Evolutionary conservation across 1,140 invertebrate genomes (phyloP).

Genomic region (Drosophila fuyamai): DNA sequence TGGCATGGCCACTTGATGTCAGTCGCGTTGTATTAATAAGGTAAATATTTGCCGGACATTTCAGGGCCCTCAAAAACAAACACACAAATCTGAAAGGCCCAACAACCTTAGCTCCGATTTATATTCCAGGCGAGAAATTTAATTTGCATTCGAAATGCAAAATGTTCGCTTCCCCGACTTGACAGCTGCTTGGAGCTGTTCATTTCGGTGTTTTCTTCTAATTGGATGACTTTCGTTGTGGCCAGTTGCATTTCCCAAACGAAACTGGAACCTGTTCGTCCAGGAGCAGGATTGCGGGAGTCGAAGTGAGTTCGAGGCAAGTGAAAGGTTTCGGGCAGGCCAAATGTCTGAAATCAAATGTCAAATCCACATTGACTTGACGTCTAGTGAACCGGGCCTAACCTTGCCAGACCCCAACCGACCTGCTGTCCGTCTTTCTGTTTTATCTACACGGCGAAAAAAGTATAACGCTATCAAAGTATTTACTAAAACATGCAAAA

Average conservation of each 20-base stretch:
- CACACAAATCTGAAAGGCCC: conserved; percentile 31
- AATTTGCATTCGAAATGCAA: conserved; percentile 78
- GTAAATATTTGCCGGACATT: conserved; percentile 69
- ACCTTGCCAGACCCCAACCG: conserved; percentile 60
- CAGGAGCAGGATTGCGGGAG: not conserved
- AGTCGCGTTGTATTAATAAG: conserved; percentile 58
- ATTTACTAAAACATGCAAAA: no score
- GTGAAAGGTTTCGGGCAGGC: conserved; percentile 34
- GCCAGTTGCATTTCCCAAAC: conserved; percentile 61
- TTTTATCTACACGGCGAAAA: not conserved
- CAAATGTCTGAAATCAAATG: conserved; percentile 71
- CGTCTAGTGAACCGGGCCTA: conserved; percentile 67
- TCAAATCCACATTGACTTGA: conserved; percentile 75
- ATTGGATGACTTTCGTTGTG: conserved; percentile 70
- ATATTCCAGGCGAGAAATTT: conserved; percentile 53
- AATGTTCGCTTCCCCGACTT: conserved; percentile 55
- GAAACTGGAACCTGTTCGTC: conserved; percentile 6
- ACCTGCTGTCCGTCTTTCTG: not conserved
- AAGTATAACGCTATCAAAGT: no score
- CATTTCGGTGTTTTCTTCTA: conserved; percentile 72
- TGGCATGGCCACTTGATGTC: conserved; percentile 48
- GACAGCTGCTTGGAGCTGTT: conserved; percentile 66
- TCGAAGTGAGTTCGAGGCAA: conserved; percentile 2
- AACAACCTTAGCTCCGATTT: conserved; percentile 14
- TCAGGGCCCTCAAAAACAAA: conserved; percentile 12